Evolutionary conservation across 1,140 invertebrate genomes (phyloP).

Genomic region (Anthonomus grandis): DNA sequence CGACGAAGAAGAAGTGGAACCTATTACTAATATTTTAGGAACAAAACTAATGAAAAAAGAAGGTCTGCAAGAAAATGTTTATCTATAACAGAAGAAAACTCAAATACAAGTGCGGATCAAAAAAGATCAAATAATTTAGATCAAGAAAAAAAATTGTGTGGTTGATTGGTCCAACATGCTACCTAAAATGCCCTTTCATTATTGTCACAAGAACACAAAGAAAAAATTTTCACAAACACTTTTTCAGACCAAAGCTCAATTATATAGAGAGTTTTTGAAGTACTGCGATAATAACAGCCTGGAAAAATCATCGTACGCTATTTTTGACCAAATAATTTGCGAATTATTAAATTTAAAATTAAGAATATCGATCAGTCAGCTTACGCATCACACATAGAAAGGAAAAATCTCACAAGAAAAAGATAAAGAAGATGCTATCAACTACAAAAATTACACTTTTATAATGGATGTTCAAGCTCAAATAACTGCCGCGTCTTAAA

Average conservation of each 20-base stretch:
- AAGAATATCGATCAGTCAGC: too few species aligned
- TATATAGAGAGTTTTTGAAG: not conserved
- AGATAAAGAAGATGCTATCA: too few species aligned
- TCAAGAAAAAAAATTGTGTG: not conserved
- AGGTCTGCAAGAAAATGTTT: not conserved
- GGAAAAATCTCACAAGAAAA: too few species aligned
- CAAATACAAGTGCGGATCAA: not conserved
- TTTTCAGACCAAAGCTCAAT: not conserved
- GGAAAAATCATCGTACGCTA: not conserved
- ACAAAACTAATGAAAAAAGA: not conserved
- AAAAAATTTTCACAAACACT: not conserved
- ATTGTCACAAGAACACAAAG: not conserved
- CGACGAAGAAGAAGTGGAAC: conserved; percentile 2
- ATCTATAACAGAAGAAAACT: not conserved
- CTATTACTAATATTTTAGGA: conserved; percentile 2
- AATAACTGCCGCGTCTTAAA: too few species aligned
- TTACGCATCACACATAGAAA: too few species aligned
- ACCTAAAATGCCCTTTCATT: not conserved
- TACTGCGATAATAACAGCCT: not conserved
- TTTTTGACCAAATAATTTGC: too few species aligned
- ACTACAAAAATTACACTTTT: too few species aligned
- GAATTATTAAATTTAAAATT: too few species aligned
- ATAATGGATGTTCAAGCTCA: too few species aligned
- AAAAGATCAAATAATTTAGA: not conserved
- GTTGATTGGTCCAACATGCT: not conserved